Percentiles rank a stretch among this genome's conserved stretches.
Conservation (phyloP, 2,113 vertebrate species). For the Puntigrus tetrazona region DNA sequence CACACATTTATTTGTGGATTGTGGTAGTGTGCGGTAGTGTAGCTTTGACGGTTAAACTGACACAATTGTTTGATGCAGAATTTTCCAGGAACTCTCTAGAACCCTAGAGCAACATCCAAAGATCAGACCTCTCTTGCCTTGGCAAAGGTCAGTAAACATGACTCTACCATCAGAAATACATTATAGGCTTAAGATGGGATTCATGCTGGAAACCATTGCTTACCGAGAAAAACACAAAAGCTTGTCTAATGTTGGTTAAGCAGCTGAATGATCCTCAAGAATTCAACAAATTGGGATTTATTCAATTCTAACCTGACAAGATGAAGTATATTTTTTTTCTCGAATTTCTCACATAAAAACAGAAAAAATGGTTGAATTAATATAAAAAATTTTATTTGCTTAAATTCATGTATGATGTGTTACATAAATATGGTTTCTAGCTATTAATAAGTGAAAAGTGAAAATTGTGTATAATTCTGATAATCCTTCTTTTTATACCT, state of each 20-base stretch:
- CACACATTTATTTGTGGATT: not conserved
- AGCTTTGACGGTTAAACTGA: not conserved
- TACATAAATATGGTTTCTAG: too few species aligned
- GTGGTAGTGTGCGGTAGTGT: not conserved
- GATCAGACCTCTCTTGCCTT: not conserved
- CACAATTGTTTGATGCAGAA: not conserved
- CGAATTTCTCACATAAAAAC: too few species aligned
- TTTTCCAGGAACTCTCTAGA: not conserved
- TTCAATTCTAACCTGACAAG: too few species aligned
- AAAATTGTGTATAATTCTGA: too few species aligned
- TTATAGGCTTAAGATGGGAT: not conserved
- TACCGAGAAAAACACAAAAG: not conserved
- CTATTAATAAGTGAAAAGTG: too few species aligned
- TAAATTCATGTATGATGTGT: too few species aligned
- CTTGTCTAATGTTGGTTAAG: not conserved
- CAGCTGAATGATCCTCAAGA: not conserved
- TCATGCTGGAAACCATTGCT: not conserved
- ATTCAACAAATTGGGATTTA: not conserved
- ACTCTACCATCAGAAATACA: not conserved
- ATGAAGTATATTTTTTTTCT: too few species aligned
- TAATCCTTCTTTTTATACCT: not conserved
- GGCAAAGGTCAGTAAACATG: not conserved
- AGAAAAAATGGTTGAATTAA: too few species aligned
- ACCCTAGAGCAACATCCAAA: not conserved
- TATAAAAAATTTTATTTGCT: too few species aligned